A percentile compares a stretch with the other conserved stretches of the same genome.
Conservation (phyloP, 2,888 invertebrate species). For the Microctonus brassicae region DNA sequence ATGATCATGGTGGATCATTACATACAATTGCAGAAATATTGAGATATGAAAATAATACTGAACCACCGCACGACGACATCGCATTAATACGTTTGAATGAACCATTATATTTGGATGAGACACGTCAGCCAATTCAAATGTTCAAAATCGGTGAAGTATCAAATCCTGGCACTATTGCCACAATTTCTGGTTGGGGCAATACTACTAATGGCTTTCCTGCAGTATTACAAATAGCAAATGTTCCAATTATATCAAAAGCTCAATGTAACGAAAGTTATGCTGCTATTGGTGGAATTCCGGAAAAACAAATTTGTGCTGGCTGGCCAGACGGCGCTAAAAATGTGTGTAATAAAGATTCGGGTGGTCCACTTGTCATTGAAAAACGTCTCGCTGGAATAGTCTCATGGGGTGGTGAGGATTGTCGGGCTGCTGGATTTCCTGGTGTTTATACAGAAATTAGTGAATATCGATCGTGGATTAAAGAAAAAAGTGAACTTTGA, state of each 20-base stretch:
- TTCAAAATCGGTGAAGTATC: conserved; percentile 56
- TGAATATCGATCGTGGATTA: conserved; percentile 66
- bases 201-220: conserved; percentile 44
- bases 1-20: conserved; percentile 71
- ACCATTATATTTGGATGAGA: conserved; percentile 70
- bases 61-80: conserved; percentile 70
- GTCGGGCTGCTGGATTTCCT: conserved; percentile 69
- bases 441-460: conserved; percentile 70
- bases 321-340: conserved; percentile 71
- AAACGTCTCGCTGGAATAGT: conserved; percentile 70
- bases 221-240: conserved; percentile 70
- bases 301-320: conserved; percentile 75
- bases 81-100: conserved; percentile 72
- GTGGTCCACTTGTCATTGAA: conserved; percentile 69
- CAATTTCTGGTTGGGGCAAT: conserved; percentile 53
- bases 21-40: conserved; percentile 70
- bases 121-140: conserved; percentile 69
- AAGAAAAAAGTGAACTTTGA: background rate
- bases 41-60: conserved; percentile 71
- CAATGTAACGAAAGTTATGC: conserved; percentile 71
- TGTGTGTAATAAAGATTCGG: conserved; percentile 70
- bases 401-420: conserved; percentile 72
- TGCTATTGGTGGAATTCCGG: conserved; percentile 68
- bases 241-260: conserved; percentile 72
- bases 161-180: conserved; percentile 25